Evolutionary conservation across 1,140 invertebrate species (phyloP).

Genomic region (Tenebrio molitor): DNA sequence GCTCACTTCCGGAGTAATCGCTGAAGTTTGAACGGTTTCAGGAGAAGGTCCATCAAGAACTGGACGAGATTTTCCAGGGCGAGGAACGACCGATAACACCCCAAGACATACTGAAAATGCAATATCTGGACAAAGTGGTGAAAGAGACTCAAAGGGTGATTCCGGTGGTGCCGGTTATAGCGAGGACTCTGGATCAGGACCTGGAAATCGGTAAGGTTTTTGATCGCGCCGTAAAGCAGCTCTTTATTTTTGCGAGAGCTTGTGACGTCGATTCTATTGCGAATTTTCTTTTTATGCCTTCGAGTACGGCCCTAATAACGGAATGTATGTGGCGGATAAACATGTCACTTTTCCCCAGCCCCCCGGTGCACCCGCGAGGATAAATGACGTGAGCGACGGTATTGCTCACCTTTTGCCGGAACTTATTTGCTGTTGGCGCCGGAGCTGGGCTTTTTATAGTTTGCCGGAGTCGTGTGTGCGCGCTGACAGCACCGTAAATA

Average conservation of each 20-base stretch:
- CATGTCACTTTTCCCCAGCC: not conserved
- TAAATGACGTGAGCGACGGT: not conserved
- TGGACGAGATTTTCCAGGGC: constrained; percentile 73
- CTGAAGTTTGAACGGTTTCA: constrained; percentile 27
- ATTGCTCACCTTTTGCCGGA: not conserved
- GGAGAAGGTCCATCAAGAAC: constrained; percentile 72
- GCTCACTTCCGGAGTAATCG: not conserved
- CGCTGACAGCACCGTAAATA: not conserved
- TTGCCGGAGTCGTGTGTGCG: not conserved
- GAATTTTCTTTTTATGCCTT: constrained; percentile 7
- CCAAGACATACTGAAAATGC: constrained; percentile 77
- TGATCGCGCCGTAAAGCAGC: not conserved
- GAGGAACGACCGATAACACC: constrained; percentile 70
- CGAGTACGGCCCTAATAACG: constrained; percentile 1
- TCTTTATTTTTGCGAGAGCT: not conserved
- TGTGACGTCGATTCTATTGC: not conserved
- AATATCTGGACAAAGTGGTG: constrained; percentile 80
- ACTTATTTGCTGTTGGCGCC: not conserved
- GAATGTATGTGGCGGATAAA: constrained; percentile 1
- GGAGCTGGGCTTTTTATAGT: not conserved
- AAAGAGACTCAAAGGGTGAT: constrained; percentile 79
- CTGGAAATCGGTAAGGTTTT: constrained; percentile 69
- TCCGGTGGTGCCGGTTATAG: constrained; percentile 81
- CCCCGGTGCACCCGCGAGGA: not conserved
- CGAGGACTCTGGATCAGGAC: constrained; percentile 73